phyloP scores from a whole-genome alignment of 2,113 vertebrate species.

The Girardinichthys multiradiatus region DNA sequence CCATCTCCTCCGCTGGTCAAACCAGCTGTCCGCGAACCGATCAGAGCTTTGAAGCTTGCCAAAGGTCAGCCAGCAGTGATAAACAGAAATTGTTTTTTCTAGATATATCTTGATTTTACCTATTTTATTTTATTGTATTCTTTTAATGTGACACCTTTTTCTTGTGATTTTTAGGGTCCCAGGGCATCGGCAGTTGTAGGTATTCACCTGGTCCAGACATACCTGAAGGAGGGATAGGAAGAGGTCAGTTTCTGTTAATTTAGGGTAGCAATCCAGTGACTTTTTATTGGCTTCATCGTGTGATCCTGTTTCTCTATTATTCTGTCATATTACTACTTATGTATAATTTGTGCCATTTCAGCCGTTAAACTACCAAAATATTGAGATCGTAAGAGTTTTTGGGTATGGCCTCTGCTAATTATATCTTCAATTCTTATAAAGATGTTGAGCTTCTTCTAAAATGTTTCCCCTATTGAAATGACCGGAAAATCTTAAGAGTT shows the following conservation, averaged over 20 bases:
- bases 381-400: neutral
- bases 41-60: slow-evolving; percentile 76
- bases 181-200: slow-evolving; percentile 63
- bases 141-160: neutral
- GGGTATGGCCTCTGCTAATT: neutral
- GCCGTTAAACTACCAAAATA: neutral
- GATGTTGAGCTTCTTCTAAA: neutral
- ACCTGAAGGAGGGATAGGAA: slow-evolving; percentile 86
- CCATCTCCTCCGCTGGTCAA: slow-evolving; percentile 59
- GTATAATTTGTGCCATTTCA: neutral
- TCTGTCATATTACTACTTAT: neutral
- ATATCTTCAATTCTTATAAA: neutral
- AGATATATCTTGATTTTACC: neutral
- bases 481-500: neutral
- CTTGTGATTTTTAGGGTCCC: slow-evolving; percentile 62
- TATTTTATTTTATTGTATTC: neutral
- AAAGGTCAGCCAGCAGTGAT: slow-evolving; percentile 80
- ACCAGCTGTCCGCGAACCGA: slow-evolving; percentile 72
- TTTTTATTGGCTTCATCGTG: neutral
- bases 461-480: neutral
- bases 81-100: neutral
- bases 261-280: neutral
- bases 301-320: neutral
- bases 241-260: slow-evolving; percentile 78
- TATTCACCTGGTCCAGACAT: slow-evolving; percentile 67